Base-by-base conservation (phyloP, 2,113 vertebrate genomes). In the Dissostichus mawsoni region DNA sequence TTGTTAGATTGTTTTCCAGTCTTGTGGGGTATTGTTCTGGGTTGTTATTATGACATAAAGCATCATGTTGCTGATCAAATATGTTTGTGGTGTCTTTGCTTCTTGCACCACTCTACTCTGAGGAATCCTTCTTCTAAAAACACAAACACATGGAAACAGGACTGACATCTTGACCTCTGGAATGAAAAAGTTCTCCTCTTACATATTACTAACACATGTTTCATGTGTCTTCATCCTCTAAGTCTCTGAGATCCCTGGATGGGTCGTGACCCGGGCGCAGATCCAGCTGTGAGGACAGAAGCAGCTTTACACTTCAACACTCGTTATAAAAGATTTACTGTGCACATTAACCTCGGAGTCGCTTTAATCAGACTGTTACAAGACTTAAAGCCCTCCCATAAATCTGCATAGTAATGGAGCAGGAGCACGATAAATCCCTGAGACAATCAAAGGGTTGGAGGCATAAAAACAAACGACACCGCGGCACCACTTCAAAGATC, bases 371-470 rank as follows among this genome's bases (percentile, higher is more conserved):
- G 69, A 69, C 75, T 23, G 23, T 23, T 23, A 2, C 23, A 23
- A 23, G 61, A 64, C 73, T 69, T 58, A 11, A 81, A 48, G 57
- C 12, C 45, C 50, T 53, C 57, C 70, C 52, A 55, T 91, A 88
- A 91, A 89, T 90, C 85, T 75, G 12, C 9, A 33, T n/a, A 50
- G 48, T 47, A 67, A 80, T 57, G 71, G 41, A 23, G 52, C 17
- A 0, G 61, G 8, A 62, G 70, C 47, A 1, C 62, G 2, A 25
- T 81, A 86, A 86, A 89, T 83, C 78, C 56, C 45, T 1, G 23
- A 4, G 9, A 71, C 77, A 77, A 57, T 77, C 66, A 58, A 45
- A 78, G 75, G 52, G 58, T 72, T 11, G 12, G 36, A 76, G 41
- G 67, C 67, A 44, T 70, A 65, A 86, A 78, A 18, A 10, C 48